phyloP scores from a whole-genome alignment of 2,888 invertebrate genomes.

The Netelia melanura region DNA sequence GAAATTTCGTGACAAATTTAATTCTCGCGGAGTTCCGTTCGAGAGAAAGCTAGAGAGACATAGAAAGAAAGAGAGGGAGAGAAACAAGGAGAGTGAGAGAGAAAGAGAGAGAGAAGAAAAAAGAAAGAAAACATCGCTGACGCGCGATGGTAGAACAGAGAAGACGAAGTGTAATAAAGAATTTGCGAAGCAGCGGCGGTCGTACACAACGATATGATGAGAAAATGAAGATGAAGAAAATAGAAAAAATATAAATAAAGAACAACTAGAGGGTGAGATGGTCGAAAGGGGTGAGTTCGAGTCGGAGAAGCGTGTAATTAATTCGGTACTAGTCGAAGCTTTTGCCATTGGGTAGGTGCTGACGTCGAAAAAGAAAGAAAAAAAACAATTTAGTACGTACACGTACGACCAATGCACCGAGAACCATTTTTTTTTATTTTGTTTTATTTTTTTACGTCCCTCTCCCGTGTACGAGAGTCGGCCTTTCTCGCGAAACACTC shows the following conservation, averaged over 20 bases:
- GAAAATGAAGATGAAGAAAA: background rate
- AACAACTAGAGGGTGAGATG: conserved; percentile 5
- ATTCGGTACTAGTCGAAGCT: conserved; percentile 64
- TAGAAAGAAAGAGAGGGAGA: too few relatives aligned
- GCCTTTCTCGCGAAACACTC: conserved; percentile 20
- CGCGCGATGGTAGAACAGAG: background rate
- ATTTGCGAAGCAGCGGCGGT: conserved; percentile 56
- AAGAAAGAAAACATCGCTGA: background rate
- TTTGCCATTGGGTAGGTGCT: conserved; percentile 35
- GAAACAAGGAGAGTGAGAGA: background rate
- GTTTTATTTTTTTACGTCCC: background rate
- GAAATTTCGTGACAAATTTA: conserved; percentile 69
- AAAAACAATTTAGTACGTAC: conserved; percentile 3
- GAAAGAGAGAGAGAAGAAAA: conserved; percentile 10
- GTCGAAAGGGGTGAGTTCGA: background rate
- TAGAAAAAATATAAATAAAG: background rate
- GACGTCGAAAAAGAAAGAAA: conserved; percentile 19
- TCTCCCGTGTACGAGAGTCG: background rate
- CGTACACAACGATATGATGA: conserved; percentile 11
- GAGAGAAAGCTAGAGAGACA: background rate
- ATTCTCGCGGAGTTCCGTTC: conserved; percentile 42
- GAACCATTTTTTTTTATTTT: conserved; percentile 36
- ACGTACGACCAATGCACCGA: conserved; percentile 23
- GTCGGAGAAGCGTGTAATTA: conserved; percentile 58
- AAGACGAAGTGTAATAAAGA: conserved; percentile 48